phyloP scores from a whole-genome alignment of 2,113 vertebrate species.

The Calypte anna region DNA sequence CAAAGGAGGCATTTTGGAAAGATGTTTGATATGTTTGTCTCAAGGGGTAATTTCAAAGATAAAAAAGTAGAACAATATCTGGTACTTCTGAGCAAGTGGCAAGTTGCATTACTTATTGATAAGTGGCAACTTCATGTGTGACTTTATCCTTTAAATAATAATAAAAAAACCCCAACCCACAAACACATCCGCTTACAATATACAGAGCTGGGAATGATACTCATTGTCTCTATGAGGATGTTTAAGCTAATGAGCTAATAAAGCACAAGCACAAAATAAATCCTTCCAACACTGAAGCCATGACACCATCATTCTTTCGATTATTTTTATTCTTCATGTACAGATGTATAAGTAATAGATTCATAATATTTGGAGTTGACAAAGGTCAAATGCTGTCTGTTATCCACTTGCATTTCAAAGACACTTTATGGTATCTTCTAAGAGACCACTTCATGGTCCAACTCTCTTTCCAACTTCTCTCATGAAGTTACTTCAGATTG shows the following conservation, averaged over 20 bases:
- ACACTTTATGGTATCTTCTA: not conserved
- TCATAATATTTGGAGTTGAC: not conserved
- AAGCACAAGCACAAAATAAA: not conserved
- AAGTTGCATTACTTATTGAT: not conserved
- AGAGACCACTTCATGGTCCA: not conserved
- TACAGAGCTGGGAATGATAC: not conserved
- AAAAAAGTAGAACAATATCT: not conserved
- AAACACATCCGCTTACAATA: not conserved
- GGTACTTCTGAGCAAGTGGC: not conserved
- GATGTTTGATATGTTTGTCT: not conserved
- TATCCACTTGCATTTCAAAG: not conserved
- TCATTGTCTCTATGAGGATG: not conserved
- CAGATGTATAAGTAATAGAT: not conserved
- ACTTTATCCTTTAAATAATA: not conserved
- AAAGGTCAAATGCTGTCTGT: not conserved
- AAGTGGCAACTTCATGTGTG: not conserved
- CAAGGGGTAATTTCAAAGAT: not conserved
- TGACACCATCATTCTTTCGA: not conserved
- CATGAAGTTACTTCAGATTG: not conserved
- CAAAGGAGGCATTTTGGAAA: not conserved
- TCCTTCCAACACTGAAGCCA: not conserved
- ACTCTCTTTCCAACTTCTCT: too few species aligned
- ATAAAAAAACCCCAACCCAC: not conserved
- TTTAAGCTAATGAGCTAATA: not conserved
- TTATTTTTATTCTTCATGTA: not conserved